Evolutionary conservation across 2,888 invertebrate genomes (phyloP), one percentile per base, ranked within the genome.

Genomic region (Tenodera sinensis): DNA sequence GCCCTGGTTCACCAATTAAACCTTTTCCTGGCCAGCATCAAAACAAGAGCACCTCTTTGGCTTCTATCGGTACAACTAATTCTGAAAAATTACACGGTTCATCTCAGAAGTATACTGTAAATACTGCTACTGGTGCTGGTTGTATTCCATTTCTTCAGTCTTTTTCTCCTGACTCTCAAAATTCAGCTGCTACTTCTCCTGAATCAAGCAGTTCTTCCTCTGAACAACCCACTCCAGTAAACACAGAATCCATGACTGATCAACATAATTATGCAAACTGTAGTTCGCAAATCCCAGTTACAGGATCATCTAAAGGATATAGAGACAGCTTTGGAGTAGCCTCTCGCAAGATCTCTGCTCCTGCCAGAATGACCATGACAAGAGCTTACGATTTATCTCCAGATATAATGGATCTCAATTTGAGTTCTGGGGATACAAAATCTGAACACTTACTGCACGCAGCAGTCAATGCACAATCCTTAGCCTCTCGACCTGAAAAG

Each of bases 1-100:
- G 96, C 91, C 96, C 96, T 0, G 94, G 95, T 27, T 95, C 96
- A 3, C 96, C 96, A 0, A 93, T 94, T 30, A 95, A 95, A 90
- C 92, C 93, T 0, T 93, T 93, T 87, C 93, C 93, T 28, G 90
- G 90, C 7, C 88, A 84, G 71, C 84, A 83, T 28, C 85, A 88
- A 25, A 86, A 84, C 91, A 91, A 89, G 89, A 89, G 54, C 90
- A 89, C 15, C 87, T 83, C 15, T 83, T 84, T 27, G 85, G 87
- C 90, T 83, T 28, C 83, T 28, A 30, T 34, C 28, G 71, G 71
- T 15, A 27, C 54, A 25, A 30, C 89, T 84, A 54, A 71, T 6
- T 85, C 83, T 3, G 85, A 88, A 42, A 27, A 28, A 85, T 88
- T 90, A 84, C 91, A 91, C 83, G 91, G 92, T 82, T 91, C 91